These are phyloP conservation scores for Karalla daura DNA, from an alignment of 2,797 vertebrate species.

Conservation along the genomic window DNA sequence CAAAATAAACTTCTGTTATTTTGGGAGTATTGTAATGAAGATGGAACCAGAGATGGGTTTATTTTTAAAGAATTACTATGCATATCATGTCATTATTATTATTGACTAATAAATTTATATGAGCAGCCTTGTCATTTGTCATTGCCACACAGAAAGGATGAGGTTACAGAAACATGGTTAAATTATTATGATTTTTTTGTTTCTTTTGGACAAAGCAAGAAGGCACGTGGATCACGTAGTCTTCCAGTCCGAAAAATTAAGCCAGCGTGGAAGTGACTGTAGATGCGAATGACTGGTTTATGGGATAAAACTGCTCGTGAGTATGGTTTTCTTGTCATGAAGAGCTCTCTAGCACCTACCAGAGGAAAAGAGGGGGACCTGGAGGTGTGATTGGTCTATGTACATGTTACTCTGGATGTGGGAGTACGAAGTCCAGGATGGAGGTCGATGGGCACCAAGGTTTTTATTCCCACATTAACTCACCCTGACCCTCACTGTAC, in stretches of 20 bases:
- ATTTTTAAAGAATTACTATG: conserved; percentile 31
- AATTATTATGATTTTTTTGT: no score
- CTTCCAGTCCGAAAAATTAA: no score
- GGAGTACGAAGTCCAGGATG: background rate
- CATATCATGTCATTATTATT: conserved; percentile 46
- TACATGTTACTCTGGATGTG: background rate
- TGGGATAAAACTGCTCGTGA: background rate
- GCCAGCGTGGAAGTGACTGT: no score
- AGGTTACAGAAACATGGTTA: background rate
- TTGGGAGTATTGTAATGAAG: background rate
- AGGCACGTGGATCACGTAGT: no score
- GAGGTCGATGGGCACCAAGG: background rate
- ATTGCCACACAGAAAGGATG: background rate
- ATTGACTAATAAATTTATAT: conserved; percentile 60
- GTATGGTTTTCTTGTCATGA: background rate
- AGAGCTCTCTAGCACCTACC: background rate
- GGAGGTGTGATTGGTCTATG: background rate
- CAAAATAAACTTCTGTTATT: background rate
- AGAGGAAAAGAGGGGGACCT: background rate
- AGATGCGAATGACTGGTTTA: background rate
- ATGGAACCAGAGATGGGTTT: background rate
- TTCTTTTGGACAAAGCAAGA: no score
- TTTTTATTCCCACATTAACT: background rate
- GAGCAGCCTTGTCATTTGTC: conserved; percentile 19
- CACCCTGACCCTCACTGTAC: background rate